Base-by-base conservation (phyloP, 2,888 invertebrate species). In the Eumerus sabulonum region DNA sequence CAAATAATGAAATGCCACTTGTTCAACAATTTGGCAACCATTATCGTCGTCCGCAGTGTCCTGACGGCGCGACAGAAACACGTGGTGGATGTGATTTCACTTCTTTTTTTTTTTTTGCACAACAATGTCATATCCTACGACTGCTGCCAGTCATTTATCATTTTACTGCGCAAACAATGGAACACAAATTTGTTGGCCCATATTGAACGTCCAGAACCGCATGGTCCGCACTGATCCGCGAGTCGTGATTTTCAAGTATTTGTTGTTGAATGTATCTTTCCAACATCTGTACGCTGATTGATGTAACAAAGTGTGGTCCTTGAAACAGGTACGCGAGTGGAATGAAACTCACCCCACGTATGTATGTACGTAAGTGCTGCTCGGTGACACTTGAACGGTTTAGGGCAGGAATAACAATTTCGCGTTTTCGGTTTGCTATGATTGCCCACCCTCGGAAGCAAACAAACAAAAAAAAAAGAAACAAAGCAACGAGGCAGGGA, bases 1-100 rank as follows among this genome's bases (percentile, higher is more conserved):
- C 67, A 74, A 66, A 67, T 67, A 74, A 74, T 74, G 74, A 74
- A 74, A 74, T 67, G 67, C 60, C 74, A 74, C 74, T 74, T 74
- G 74, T 74, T 74, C 67, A 67, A 60, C 72, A 73, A 73, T 73
- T 73, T 73, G 64, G 66, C 53, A 53, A 59, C 59, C 66, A 73
- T 73, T 73, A 73, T 73, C 66, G 66, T 44, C 35, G 64, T 45
- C 36, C 35, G 14, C 18, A 11, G 53, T 13, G 47, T 42, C 42
- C 42, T 42, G 27, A 27, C 27, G 27, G 7, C 27, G 27, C 27
- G 27, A 27, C 27, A 27, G 27, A 4, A 27, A 7, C 27, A 7
- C 45, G 36, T 13, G 45, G 35, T 48, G 47, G 27, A 18, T 45
- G 36, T 53, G 44, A 57, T 27, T 27, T 27, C 27, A 27, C 27